These are phyloP conservation scores for Actenoides hombroni DNA, from an alignment of 2,113 vertebrate species.

Conservation along the genomic window DNA sequence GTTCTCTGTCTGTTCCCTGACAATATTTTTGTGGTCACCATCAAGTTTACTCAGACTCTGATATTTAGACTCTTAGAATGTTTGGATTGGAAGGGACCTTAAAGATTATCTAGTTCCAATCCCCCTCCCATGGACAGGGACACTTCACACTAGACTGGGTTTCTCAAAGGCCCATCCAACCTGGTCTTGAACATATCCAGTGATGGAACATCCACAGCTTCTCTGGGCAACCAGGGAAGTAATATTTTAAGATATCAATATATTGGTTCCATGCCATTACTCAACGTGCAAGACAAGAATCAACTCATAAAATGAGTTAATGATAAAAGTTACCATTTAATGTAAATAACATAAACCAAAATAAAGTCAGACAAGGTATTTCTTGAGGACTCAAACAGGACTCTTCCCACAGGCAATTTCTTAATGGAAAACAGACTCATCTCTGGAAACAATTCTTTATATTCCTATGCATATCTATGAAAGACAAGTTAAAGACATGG, in stretches of 20 bases:
- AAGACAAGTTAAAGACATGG: slow-evolving; percentile 26
- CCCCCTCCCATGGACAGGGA: neutral
- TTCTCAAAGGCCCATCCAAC: neutral
- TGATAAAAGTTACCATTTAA: slow-evolving; percentile 5
- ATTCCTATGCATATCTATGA: neutral
- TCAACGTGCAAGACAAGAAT: slow-evolving; percentile 9
- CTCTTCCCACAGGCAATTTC: neutral
- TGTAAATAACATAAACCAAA: slow-evolving; percentile 20
- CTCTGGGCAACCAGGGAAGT: neutral
- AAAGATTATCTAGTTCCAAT: neutral
- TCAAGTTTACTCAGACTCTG: neutral
- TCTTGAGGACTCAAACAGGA: neutral
- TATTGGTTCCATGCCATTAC: neutral
- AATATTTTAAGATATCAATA: neutral
- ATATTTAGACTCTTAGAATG: neutral
- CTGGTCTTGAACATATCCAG: neutral
- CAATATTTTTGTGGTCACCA: neutral
- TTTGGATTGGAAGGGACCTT: neutral
- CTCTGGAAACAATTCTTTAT: neutral
- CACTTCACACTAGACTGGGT: neutral
- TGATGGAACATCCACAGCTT: neutral
- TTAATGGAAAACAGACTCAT: neutral
- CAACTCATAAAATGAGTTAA: slow-evolving; percentile 12
- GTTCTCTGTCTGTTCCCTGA: neutral
- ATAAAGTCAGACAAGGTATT: slow-evolving; percentile 22